A percentile compares a stretch with the other conserved stretches of the same genome.
Evolutionary conservation across 2,113 vertebrate species (phyloP).

Genomic region (Onychostoma macrolepis): DNA sequence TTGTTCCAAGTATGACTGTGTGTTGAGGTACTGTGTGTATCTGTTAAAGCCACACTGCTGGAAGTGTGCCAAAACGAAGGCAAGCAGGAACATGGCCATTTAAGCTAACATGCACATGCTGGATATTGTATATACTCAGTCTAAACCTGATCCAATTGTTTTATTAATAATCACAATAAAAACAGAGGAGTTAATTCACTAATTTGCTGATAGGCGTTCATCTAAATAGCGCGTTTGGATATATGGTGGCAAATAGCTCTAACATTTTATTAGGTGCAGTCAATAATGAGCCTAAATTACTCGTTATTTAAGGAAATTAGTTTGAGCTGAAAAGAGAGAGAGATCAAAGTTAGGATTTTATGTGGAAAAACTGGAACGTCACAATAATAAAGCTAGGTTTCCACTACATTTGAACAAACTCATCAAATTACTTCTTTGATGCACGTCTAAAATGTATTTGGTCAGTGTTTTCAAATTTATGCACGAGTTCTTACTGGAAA

Average conservation of each 20-base stretch:
- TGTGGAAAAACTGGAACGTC: too few species aligned
- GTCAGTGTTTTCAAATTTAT: not conserved
- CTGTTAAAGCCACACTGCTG: not conserved
- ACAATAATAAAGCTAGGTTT: not conserved
- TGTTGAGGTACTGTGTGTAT: not conserved
- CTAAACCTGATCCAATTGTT: not conserved
- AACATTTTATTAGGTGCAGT: not conserved
- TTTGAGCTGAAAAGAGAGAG: not conserved
- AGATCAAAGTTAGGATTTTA: not conserved
- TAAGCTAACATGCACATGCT: not conserved
- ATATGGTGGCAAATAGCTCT: not conserved
- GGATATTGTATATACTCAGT: not conserved
- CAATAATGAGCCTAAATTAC: not conserved
- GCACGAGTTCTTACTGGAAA: not conserved
- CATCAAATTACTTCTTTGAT: not conserved
- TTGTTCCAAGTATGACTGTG: not conserved
- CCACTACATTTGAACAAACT: not conserved
- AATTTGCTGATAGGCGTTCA: not conserved
- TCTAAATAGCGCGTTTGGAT: not conserved
- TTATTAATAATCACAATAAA: not conserved
- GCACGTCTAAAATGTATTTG: not conserved
- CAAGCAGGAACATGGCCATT: not conserved
- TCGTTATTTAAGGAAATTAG: not conserved
- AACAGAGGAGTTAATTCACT: not conserved
- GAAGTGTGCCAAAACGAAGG: not conserved